phyloP scores from a whole-genome alignment of 2,797 vertebrate genomes.

The Hybognathus amarus region DNA sequence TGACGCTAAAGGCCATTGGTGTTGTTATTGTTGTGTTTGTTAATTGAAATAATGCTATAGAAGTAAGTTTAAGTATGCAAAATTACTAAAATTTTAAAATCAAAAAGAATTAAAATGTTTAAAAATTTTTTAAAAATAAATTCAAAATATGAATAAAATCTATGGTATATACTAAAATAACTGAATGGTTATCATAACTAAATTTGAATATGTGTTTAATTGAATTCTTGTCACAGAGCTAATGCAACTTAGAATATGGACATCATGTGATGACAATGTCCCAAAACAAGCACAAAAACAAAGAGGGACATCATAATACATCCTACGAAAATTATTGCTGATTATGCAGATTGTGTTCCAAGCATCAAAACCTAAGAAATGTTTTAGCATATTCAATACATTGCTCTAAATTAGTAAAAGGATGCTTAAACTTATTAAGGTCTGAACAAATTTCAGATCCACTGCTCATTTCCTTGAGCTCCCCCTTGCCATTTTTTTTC shows the following conservation, averaged over 20 bases:
- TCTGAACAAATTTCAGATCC: neutral
- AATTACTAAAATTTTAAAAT: neutral
- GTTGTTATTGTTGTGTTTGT: too few species aligned
- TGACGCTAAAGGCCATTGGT: neutral
- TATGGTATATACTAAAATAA: neutral
- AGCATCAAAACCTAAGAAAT: conserved; percentile 27
- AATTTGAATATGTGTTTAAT: neutral
- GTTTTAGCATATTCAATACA: neutral
- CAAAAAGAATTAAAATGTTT: neutral
- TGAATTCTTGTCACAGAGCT: neutral
- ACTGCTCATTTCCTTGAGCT: conserved; percentile 6
- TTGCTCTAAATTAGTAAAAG: conserved; percentile 35
- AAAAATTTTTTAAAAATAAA: neutral
- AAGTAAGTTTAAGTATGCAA: neutral
- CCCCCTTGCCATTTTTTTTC: neutral
- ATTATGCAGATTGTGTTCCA: neutral
- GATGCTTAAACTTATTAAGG: conserved; percentile 30
- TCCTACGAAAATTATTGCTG: neutral
- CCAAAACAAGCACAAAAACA: neutral
- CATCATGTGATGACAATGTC: neutral
- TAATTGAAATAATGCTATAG: neutral
- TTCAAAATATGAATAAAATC: neutral
- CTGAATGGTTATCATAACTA: neutral
- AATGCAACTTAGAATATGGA: neutral
- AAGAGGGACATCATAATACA: neutral